These are phyloP conservation scores for Epistrophella euchroma DNA, from an alignment of 2,888 invertebrate species.

Conservation along the genomic window DNA sequence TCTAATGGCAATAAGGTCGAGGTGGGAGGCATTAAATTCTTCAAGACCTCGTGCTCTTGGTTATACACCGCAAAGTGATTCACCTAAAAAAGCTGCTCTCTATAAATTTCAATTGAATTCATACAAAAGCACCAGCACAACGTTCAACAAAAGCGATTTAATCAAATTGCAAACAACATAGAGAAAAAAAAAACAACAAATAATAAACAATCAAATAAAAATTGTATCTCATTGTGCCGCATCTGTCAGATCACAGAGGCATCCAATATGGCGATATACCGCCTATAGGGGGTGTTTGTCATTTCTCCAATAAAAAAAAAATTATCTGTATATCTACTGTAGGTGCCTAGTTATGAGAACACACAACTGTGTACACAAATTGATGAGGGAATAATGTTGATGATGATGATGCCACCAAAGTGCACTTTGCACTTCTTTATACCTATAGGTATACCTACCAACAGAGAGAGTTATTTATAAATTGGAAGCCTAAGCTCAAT, in stretches of 20 bases:
- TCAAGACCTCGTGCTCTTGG: conserved; percentile 20
- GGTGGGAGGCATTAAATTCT: not conserved
- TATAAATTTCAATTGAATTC: conserved; percentile 37
- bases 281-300: conserved; percentile 9
- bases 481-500: conserved; percentile 36
- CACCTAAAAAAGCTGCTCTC: not conserved
- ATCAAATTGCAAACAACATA: conserved; percentile 27
- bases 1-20: not conserved
- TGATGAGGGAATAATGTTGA: conserved; percentile 10
- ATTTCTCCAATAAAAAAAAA: not conserved
- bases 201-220: conserved; percentile 64
- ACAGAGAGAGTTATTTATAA: not conserved
- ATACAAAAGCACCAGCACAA: conserved; percentile 40
- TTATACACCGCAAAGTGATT: conserved; percentile 33
- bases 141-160: conserved; percentile 29
- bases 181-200: conserved; percentile 6
- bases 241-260: conserved; percentile 63
- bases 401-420: conserved; percentile 34
- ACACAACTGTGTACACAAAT: conserved; percentile 7
- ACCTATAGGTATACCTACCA: not conserved
- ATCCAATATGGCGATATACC: conserved; percentile 27
- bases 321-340: not conserved
- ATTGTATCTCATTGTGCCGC: conserved; percentile 69
- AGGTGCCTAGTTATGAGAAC: not conserved
- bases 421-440: conserved; percentile 30